These are phyloP conservation scores for Salvelinus namaycush DNA, from an alignment of 2,113 vertebrate species.

Conservation along the genomic window DNA sequence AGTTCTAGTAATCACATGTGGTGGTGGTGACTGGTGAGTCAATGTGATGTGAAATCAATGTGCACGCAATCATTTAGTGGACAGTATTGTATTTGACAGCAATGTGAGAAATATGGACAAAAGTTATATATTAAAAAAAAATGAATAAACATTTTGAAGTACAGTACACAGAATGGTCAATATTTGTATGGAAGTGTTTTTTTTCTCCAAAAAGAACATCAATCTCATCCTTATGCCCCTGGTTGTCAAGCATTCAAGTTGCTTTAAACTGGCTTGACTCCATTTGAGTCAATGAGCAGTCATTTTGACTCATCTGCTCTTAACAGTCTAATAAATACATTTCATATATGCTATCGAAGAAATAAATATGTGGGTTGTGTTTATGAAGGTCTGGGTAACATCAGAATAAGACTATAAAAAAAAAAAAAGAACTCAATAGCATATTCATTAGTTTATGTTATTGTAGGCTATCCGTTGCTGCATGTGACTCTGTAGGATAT, in stretches of 20 bases:
- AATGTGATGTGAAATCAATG: constrained; percentile 60
- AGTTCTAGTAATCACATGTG: constrained; percentile 40
- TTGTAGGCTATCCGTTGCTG: too few relatives aligned
- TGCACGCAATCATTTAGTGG: constrained; percentile 61
- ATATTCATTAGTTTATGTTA: too few relatives aligned
- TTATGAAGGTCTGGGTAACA: too few relatives aligned
- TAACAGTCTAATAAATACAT: too few relatives aligned
- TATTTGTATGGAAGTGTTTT: neutral
- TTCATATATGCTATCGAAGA: too few relatives aligned
- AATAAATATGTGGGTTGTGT: too few relatives aligned
- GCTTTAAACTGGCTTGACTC: neutral
- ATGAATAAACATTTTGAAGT: constrained; percentile 40
- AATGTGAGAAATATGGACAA: constrained; percentile 49
- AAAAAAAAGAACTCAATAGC: too few relatives aligned
- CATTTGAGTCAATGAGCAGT: too few relatives aligned
- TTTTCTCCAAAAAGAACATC: neutral
- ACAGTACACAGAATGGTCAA: neutral
- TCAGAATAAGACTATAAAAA: too few relatives aligned
- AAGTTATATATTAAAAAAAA: constrained; percentile 44
- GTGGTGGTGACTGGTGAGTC: constrained; percentile 39
- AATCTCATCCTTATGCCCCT: neutral
- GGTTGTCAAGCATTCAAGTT: neutral
- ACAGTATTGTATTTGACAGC: constrained; percentile 55
- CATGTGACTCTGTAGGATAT: too few relatives aligned
- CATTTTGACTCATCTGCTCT: too few relatives aligned